Conservation (phyloP, 1,140 invertebrate genomes). For the Trichonephila clavata region DNA sequence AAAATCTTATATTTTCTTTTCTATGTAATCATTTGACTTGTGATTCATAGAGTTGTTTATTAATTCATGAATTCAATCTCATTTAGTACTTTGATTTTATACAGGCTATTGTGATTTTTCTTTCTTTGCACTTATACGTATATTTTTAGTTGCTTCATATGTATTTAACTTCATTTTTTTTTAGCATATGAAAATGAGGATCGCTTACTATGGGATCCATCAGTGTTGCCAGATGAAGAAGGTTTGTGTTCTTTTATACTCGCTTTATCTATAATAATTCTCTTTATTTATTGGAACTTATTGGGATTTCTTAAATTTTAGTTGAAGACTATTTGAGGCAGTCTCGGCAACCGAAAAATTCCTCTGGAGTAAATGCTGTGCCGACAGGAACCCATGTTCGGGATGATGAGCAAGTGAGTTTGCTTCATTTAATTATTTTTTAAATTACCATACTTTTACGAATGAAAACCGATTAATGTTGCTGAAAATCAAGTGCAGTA, state of each 20-base stretch:
- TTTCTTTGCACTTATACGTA: no score
- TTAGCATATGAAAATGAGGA: conserved; percentile 97
- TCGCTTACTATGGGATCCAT: conserved; percentile 95
- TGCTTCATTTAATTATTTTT: background rate
- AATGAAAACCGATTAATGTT: no score
- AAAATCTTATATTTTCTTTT: no score
- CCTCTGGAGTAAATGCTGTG: conserved; percentile 84
- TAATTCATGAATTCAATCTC: no score
- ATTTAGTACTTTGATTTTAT: no score
- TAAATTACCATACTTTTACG: no score
- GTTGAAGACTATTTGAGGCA: conserved; percentile 90
- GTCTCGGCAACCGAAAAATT: conserved; percentile 83
- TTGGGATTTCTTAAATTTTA: conserved; percentile 79
- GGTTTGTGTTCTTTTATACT: conserved; percentile 24
- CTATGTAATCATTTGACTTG: no score
- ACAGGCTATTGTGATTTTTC: no score
- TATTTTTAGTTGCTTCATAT: background rate
- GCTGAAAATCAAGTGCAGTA: no score
- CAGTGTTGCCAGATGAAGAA: conserved; percentile 86
- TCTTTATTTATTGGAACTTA: background rate
- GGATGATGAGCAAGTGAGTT: conserved; percentile 90
- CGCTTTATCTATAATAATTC: background rate
- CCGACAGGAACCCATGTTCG: conserved; percentile 90
- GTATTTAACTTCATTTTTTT: background rate
- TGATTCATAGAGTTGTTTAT: no score